Percentiles rank a stretch among this genome's conserved stretches.
These are phyloP conservation scores for Neoscelio sp. DNA, from an alignment of 2,888 invertebrate genomes.

Conservation along the genomic window DNA sequence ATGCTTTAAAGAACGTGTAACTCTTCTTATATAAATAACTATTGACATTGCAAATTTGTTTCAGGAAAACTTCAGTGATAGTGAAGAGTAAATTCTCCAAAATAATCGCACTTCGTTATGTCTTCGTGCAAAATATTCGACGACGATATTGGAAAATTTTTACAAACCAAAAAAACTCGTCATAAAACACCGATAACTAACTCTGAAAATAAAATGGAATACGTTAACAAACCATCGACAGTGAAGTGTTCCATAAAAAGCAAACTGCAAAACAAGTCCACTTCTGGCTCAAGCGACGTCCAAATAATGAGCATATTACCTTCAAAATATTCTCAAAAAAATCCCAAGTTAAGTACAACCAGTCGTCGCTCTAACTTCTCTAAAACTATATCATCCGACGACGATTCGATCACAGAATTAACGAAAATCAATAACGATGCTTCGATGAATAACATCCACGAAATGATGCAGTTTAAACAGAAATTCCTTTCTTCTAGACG, in stretches of 20 bases:
- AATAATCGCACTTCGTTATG: slow-evolving; percentile 10
- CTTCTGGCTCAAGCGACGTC: slow-evolving; percentile 3
- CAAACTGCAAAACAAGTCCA: slow-evolving; percentile 43
- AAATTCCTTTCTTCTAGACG: slow-evolving; percentile 15
- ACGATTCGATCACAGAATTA: slow-evolving; percentile 54
- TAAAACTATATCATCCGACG: slow-evolving; percentile 40
- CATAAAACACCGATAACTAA: neutral
- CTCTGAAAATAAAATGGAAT: neutral
- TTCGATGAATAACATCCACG: slow-evolving; percentile 11
- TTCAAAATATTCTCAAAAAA: slow-evolving; percentile 35
- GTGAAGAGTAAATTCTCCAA: neutral
- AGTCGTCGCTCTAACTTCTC: slow-evolving; percentile 20
- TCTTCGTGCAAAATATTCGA: slow-evolving; percentile 52
- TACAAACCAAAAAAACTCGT: slow-evolving; percentile 23
- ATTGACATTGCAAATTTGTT: too few relatives aligned
- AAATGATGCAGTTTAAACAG: slow-evolving; percentile 54
- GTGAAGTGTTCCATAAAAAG: slow-evolving; percentile 46
- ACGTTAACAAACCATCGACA: slow-evolving; percentile 18
- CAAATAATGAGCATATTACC: slow-evolving; percentile 25
- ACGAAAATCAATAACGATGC: slow-evolving; percentile 30
- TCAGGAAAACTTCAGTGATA: too few relatives aligned
- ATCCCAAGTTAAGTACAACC: slow-evolving; percentile 10
- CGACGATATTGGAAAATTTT: slow-evolving; percentile 47
- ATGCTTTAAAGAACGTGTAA: too few relatives aligned
- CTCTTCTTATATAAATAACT: too few relatives aligned